Evolutionary conservation across 2,797 vertebrate genomes (phyloP).

Genomic region (Hemibagrus guttatus): DNA sequence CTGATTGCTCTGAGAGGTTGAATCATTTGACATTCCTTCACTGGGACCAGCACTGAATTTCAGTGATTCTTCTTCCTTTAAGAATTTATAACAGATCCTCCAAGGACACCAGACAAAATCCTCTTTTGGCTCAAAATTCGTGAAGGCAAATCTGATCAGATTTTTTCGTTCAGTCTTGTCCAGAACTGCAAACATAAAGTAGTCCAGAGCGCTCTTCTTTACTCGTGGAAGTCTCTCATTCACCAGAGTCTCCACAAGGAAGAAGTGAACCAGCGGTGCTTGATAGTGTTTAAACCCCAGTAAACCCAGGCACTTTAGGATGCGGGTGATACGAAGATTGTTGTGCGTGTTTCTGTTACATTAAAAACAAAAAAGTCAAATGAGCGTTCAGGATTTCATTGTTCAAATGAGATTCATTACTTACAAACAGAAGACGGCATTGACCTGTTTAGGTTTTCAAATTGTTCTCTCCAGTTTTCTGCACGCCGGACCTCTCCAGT

Average conservation of each 20-base stretch:
- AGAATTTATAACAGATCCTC: constrained; percentile 42
- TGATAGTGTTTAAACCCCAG: constrained; percentile 83
- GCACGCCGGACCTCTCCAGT: constrained; percentile 77
- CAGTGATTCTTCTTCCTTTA: not conserved
- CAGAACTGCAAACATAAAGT: constrained; percentile 87
- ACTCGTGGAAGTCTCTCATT: constrained; percentile 67
- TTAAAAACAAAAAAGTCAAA: not conserved
- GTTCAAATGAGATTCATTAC: no score
- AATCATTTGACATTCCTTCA: not conserved
- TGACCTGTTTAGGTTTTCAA: constrained; percentile 85
- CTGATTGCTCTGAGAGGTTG: not conserved
- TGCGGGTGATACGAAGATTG: constrained; percentile 90
- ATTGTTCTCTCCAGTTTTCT: constrained; percentile 76
- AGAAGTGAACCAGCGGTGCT: constrained; percentile 86
- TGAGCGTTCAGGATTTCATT: no score
- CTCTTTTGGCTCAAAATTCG: constrained; percentile 65
- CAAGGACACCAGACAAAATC: constrained; percentile 88
- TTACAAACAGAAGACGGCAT: not conserved
- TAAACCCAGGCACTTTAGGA: constrained; percentile 91
- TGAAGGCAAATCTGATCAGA: constrained; percentile 82
- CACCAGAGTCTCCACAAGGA: constrained; percentile 84
- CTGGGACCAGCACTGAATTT: not conserved
- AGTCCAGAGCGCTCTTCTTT: constrained; percentile 85
- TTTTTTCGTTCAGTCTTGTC: constrained; percentile 71
- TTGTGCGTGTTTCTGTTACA: constrained; percentile 83